phyloP scores from a whole-genome alignment of 2,888 invertebrate genomes.

The Euphydryas editha region DNA sequence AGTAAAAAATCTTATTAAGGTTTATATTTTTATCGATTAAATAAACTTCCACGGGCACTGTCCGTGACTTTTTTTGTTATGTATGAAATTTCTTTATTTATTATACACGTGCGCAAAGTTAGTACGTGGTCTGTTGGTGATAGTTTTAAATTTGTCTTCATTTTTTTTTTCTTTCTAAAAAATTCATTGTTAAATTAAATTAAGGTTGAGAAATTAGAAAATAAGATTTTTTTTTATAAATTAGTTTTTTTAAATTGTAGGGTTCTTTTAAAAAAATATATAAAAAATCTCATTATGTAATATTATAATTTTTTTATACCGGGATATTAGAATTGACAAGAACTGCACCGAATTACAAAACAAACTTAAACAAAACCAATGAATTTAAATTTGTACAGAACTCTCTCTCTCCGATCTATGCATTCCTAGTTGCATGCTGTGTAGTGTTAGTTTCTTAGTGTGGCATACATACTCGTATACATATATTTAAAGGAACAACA shows the following conservation, averaged over 20 bases:
- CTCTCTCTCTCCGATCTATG: conserved; percentile 51
- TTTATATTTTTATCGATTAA: no score
- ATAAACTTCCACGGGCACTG: no score
- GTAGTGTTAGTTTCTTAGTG: conserved; percentile 61
- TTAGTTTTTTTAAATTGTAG: no score
- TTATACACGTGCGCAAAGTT: no score
- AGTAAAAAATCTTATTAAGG: no score
- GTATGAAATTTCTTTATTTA: no score
- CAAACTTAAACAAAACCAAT: background rate
- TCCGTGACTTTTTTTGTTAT: no score
- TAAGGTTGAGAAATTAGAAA: background rate
- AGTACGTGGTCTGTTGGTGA: conserved; percentile 58
- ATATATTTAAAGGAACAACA: no score
- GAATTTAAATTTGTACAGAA: conserved; percentile 9
- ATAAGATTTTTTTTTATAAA: background rate
- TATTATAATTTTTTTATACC: background rate
- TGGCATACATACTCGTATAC: conserved; percentile 28
- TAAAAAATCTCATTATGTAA: conserved; percentile 2
- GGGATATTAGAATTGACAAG: conserved; percentile 2
- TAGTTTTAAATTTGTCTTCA: conserved; percentile 52
- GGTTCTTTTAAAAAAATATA: background rate
- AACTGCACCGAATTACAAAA: background rate
- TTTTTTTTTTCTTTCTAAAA: conserved; percentile 34
- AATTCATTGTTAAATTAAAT: conserved; percentile 21
- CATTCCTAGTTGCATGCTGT: conserved; percentile 72